Evolutionary conservation across 2,113 vertebrate species (phyloP), one percentile per base, ranked within the genome.

Genomic region (Zosterops lateralis): DNA sequence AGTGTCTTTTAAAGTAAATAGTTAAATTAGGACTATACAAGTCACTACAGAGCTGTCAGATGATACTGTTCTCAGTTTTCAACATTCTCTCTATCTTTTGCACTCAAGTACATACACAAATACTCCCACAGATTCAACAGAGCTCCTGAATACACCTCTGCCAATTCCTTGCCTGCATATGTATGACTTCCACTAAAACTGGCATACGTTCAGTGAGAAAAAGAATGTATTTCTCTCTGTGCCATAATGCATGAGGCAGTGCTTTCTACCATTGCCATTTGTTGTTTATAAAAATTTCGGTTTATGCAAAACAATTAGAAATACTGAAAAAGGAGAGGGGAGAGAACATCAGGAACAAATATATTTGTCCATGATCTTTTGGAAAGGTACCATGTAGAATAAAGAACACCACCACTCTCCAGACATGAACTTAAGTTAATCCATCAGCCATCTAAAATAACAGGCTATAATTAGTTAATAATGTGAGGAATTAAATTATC

Each of bases 121-220:
- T 60, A 93, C 91, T 93, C 95, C 91, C 85, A 96, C 87, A 60
- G 90, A 88, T 74, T 88, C 84, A 84, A 62, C 76, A 92, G 56
- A 92, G 82, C 82, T 95, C 73, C 47, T 74, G 54, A 91, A 57
- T 79, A 71, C 61, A 91, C 82, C 90, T 92, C 91, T 96, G 95
- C 93, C 95, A 96, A 91, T 80, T 92, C 67, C 51, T 36, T 91
- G 44, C 58, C 90, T 94, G 83, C 61, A 60, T 92, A 84, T 90
- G 64, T 71, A 80, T 77, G 68, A 74, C 45, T 96, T 89, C 65
- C 61, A 78, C 86, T 93, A 81, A 80, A 95, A 57, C 44, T 94
- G 93, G 90, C 93, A 68, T 24, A 34, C 77, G 57, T 90, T 92
- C 93, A 94, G 72, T 45, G 60, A 92, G 84, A 90, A 91, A 93